Base-by-base conservation (phyloP, 2,113 vertebrate genomes). In the Eubucco bourcierii region DNA sequence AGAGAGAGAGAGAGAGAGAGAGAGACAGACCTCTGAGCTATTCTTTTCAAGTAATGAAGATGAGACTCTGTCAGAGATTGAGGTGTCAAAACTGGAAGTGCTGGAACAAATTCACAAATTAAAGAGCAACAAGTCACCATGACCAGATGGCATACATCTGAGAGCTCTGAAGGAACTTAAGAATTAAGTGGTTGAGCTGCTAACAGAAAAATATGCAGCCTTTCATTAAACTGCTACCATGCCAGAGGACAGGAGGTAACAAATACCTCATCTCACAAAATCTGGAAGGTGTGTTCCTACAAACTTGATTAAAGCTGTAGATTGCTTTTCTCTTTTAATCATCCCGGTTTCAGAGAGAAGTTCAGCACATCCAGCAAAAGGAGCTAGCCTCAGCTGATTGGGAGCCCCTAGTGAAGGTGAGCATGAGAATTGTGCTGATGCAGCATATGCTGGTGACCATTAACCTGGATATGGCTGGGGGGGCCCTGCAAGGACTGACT, bases 121-220 rank as follows among this genome's bases (percentile, higher is more conserved):
- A 95, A 96, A 96, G 97, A 96, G 97, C 97, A 97, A 95, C 96
- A 97, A 97, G 95, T 97, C 95, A 96, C 95, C 90, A 87, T 88
- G 96, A 95, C 97, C 97, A 97, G 97, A 97, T 97, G 97, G 96
- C 91, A 94, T 94, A 93, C 95, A 97, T 96, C 93, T 96, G 97
- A 97, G 97, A 96, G 94, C 95, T 96, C 96, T 90, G 88, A 94
- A 95, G 84, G 92, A 97, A 95, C 94, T 92, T 80, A 93, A 80
- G 90, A 95, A 95, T 94, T 95, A 96, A 97, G 93, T 84, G 64
- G 70, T 92, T 89, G 91, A 96, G 96, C 93, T 94, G 94, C 94
- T 97, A 97, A 94, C 95, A 94, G 85, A 88, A 95, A 95, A 96
- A 96, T 95, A 96, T 96, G 95, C 93, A 97, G 93, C 73, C 92